Evolutionary conservation across 2,797 vertebrate genomes (phyloP), one percentile per base, ranked within the genome.

Genomic region (Tangara arthus): DNA sequence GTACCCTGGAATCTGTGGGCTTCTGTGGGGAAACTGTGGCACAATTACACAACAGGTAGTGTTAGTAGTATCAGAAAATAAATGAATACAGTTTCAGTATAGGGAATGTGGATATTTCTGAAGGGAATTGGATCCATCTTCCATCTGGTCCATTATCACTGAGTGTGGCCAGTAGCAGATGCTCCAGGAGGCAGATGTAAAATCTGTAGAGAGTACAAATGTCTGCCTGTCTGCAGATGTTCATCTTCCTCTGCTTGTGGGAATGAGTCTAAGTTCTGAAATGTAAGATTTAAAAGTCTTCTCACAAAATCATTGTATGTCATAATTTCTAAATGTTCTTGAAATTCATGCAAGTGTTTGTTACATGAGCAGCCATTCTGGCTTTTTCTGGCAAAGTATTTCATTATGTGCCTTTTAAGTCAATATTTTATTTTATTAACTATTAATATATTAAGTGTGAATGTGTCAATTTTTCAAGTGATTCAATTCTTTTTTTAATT

Each of bases 111-210:
- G 65, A n/a, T n/a, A 42, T 84, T 93, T 82, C 69, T 59, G 22
- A 30, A 57, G 44, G 57, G 73, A 65, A 69, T n/a, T 3, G 2
- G 64, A 77, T 92, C 50, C 78, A 92, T 3, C 34, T 70, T 63
- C 82, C 87, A 42, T 89, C 92, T 89, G 86, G 30, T 82, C 75
- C 68, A 5, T 71, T 69, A n/a, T 56, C 2, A 1, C 59, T 8
- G 35, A 82, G 12, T 12, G 59, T 91, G 78, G 64, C 76, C 91
- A 60, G 44, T 13, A 91, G 64, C 87, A 94, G 93, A 73, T 91
- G 89, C 83, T 89, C 69, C 63, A 84, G 77, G 44, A 93, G 39
- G 70, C 82, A 93, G 52, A 59, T 89, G 70, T 86, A 79, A 92
- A 66, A 55, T 86, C 6, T 69, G n/a, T 63, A 72, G 73, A 68